Base-by-base conservation (phyloP, 2,113 vertebrate genomes). In the Otus sunia region DNA sequence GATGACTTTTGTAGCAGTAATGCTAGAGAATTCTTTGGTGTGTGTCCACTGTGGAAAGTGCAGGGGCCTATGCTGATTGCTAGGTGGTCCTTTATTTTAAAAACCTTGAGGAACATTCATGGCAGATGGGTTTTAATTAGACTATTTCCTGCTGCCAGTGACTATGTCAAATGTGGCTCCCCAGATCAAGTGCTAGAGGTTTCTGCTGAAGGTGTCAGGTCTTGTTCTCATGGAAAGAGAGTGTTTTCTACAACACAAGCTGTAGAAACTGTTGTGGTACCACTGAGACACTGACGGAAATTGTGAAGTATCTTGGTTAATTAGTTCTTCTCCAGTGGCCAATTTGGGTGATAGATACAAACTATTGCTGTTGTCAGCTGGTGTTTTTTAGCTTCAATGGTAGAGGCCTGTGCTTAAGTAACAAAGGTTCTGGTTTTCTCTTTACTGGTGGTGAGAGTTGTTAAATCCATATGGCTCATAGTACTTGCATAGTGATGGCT, bases 391-490 rank as follows among this genome's bases (percentile, higher is more conserved):
- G 43, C 39, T 78, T 39, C 49, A 21, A 0, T n/a, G 69, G 23
- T 9, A n/a, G 21, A 49, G 60, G 49, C 26, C 47, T 77, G 34
- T 67, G 79, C 32, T 66, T 45, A 32, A 75, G 41, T 19, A 79
- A 55, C 67, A 69, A 72, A 92, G 27, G 69, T 72, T 88, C 91
- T 94, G 94, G 12, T 92, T 97, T 96, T 91, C 76, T 94, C 92
- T 89, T 96, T 73, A 49, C 68, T 85, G 69, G 20, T 92, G 85
- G 32, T 13, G 39, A 45, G 78, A 81, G 59, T 56, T 67, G 86
- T 93, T 92, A 92, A 92, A 91, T 75, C 59, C 78, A 58, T 59
- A 18, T 58, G 86, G 92, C 60, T 94, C 21, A 2, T 27, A 71
- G 72, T 20, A 4, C 55, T 84, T 6, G 25, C 2, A 2, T 9